phyloP scores from a whole-genome alignment of 2,888 invertebrate genomes.

The Aphidius colemani region DNA sequence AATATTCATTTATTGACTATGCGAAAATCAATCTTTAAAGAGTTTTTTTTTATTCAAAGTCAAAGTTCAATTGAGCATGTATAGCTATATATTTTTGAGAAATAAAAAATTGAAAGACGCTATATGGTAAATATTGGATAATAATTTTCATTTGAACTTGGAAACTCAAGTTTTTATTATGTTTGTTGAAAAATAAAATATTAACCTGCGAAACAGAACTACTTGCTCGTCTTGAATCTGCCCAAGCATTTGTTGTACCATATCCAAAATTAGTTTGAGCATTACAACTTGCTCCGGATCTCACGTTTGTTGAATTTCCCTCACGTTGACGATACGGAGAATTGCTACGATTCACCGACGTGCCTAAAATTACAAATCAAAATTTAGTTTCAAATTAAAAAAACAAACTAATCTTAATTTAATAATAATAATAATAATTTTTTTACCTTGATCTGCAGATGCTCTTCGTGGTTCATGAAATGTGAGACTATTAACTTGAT shows the following conservation, averaged over 20 bases:
- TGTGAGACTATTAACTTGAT: constrained; percentile 62
- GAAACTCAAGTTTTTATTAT: too few relatives aligned
- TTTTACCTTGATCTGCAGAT: constrained; percentile 51
- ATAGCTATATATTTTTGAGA: too few relatives aligned
- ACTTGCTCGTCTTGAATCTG: constrained; percentile 72
- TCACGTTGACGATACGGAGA: constrained; percentile 69
- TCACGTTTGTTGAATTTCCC: constrained; percentile 58
- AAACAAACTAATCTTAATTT: too few relatives aligned
- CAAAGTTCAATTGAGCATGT: too few relatives aligned
- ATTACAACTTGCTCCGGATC: constrained; percentile 59
- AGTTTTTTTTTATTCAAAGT: neutral
- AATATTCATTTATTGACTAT: neutral
- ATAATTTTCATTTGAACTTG: too few relatives aligned
- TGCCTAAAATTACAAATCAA: constrained; percentile 39
- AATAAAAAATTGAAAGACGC: too few relatives aligned
- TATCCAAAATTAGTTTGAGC: constrained; percentile 62
- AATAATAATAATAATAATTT: too few relatives aligned
- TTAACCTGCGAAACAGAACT: constrained; percentile 73
- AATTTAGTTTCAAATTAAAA: too few relatives aligned
- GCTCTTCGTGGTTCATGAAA: constrained; percentile 51
- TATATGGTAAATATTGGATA: too few relatives aligned
- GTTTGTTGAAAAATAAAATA: too few relatives aligned
- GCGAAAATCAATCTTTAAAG: neutral
- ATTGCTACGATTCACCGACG: constrained; percentile 61
- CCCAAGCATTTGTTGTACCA: constrained; percentile 59